Evolutionary conservation across 2,797 vertebrate genomes (phyloP).

Genomic region (Eospalax fontanierii): DNA sequence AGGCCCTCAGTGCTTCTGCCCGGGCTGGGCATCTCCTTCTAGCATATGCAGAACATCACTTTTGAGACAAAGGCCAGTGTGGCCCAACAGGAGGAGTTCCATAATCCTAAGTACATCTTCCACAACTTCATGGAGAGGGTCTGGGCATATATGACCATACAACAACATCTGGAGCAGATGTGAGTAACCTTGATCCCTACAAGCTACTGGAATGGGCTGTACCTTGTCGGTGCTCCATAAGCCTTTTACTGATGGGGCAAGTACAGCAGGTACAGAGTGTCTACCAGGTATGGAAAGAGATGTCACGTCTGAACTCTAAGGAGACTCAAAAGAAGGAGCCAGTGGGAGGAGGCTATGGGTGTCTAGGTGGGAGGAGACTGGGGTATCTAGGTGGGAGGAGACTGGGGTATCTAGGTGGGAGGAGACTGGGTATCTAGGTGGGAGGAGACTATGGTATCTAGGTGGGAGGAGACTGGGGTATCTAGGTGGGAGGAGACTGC

Average conservation of each 20-base stretch:
- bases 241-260: not conserved
- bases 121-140: slow-evolving; percentile 95
- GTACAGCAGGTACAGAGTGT: not conserved
- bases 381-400: not conserved
- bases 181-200: slow-evolving; percentile 80
- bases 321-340: not conserved
- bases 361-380: no score
- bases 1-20: not conserved
- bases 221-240: fast-evolving
- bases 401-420: no score
- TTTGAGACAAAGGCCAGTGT: slow-evolving; percentile 86
- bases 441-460: no score
- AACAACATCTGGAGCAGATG: slow-evolving; percentile 93
- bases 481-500: no score
- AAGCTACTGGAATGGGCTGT: not conserved
- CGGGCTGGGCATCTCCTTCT: not conserved
- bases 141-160: slow-evolving; percentile 96
- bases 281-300: not conserved
- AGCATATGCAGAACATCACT: slow-evolving; percentile 87
- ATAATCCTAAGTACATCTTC: slow-evolving; percentile 93
- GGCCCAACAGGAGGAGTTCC: slow-evolving; percentile 90
- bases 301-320: not conserved
- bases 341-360: not conserved
- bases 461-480: no score
- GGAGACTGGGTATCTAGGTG: no score